Conservation (phyloP, 2,888 invertebrate genomes). For the Macropis europaea region DNA sequence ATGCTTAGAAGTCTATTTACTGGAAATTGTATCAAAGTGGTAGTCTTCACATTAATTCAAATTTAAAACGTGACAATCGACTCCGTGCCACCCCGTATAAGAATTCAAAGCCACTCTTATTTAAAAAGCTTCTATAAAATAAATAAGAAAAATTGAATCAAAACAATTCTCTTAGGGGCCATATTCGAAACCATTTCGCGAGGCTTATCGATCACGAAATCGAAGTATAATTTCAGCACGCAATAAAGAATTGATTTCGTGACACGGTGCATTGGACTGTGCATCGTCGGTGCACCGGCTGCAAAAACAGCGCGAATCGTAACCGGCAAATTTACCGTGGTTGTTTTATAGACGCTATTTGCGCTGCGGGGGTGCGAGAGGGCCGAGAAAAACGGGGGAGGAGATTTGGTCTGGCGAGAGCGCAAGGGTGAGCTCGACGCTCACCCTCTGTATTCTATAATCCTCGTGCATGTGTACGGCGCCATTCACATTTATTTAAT, state of each 20-base stretch:
- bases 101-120: too few species aligned
- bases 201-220: conserved; percentile 21
- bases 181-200: background rate
- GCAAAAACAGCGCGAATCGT: conserved; percentile 64
- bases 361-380: conserved; percentile 27
- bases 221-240: conserved; percentile 17
- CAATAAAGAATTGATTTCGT: conserved; percentile 35
- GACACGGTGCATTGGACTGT: background rate
- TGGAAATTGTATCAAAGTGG: too few species aligned
- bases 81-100: too few species aligned
- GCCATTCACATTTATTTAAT: background rate
- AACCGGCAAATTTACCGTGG: conserved; percentile 56
- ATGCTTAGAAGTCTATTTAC: too few species aligned
- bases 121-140: too few species aligned
- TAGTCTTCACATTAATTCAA: too few species aligned
- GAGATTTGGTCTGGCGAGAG: conserved; percentile 14
- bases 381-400: background rate
- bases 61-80: too few species aligned
- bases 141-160: too few species aligned
- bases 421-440: conserved; percentile 5
- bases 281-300: conserved; percentile 42
- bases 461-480: conserved; percentile 1
- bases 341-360: conserved; percentile 55
- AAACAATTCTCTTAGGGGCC: background rate
- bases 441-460: conserved; percentile 31